Evolutionary conservation across 2,113 vertebrate genomes (phyloP).

Genomic region (Dermatemys mawii): DNA sequence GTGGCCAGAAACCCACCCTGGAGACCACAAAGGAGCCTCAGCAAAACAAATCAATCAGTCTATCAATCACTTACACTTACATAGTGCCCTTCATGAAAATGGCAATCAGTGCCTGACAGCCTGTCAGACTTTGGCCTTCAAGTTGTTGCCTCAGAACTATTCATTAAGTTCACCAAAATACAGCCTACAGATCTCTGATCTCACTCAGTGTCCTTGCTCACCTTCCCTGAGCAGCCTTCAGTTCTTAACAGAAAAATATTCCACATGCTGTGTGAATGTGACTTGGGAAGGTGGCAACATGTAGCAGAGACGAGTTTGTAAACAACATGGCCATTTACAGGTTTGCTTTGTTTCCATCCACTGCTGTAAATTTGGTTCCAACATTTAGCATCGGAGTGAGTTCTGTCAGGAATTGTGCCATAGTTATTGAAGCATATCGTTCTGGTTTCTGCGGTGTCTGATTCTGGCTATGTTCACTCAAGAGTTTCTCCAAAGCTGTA

Average conservation of each 20-base stretch:
- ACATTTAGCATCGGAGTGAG: background rate
- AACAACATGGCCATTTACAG: background rate
- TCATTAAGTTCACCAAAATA: conserved; percentile 74
- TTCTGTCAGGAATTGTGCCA: background rate
- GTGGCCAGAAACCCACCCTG: conserved; percentile 80
- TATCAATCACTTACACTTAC: conserved; percentile 79
- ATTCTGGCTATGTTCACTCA: accelerated
- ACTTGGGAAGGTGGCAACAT: background rate
- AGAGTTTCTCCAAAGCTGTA: conserved; percentile 31
- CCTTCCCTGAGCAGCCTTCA: background rate
- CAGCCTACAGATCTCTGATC: conserved; percentile 46
- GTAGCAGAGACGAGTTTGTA: background rate
- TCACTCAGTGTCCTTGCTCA: background rate
- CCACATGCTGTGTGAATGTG: background rate
- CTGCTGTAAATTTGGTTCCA: background rate
- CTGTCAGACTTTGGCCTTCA: conserved; percentile 79
- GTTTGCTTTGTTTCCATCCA: conserved; percentile 39
- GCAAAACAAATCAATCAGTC: conserved; percentile 86
- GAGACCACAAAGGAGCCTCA: conserved; percentile 82
- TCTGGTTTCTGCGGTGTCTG: background rate
- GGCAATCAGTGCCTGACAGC: conserved; percentile 79
- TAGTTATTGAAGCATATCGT: accelerated
- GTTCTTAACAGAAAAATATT: conserved; percentile 15
- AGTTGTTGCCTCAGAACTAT: conserved; percentile 65
- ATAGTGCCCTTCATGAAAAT: conserved; percentile 74